Evolutionary conservation across 2,797 vertebrate genomes (phyloP).

Genomic region (Melanotaenia trifasciata): DNA sequence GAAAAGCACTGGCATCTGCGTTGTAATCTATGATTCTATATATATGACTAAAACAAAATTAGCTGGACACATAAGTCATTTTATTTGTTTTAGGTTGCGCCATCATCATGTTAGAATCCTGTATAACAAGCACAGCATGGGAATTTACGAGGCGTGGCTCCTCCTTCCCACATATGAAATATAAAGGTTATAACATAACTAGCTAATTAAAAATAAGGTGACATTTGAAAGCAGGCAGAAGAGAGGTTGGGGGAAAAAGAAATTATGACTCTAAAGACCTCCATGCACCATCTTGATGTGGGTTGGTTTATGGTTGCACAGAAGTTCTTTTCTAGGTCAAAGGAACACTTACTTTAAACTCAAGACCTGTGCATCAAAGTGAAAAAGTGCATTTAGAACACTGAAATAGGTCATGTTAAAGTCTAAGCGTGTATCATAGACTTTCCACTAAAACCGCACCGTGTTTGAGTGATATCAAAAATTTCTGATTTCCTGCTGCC

Average conservation of each 20-base stretch:
- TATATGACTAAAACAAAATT: too few species aligned
- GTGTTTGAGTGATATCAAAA: neutral
- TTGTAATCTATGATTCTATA: too few species aligned
- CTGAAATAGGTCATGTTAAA: constrained; percentile 71
- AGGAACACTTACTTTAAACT: constrained; percentile 47
- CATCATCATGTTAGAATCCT: neutral
- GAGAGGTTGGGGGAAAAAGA: neutral
- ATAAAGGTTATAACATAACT: neutral
- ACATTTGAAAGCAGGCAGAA: constrained; percentile 3
- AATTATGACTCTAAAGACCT: constrained; percentile 5
- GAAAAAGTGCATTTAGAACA: constrained; percentile 13
- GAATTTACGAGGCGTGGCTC: constrained; percentile 12
- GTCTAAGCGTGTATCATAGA: constrained; percentile 17
- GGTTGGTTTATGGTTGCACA: constrained; percentile 25
- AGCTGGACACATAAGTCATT: neutral
- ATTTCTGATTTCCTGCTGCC: constrained; percentile 17
- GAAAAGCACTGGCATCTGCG: too few species aligned
- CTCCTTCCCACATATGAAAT: neutral
- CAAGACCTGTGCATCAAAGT: constrained; percentile 33
- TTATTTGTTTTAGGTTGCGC: neutral
- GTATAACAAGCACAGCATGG: constrained; percentile 3
- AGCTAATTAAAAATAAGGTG: neutral
- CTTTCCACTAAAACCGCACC: constrained; percentile 60
- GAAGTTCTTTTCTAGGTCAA: constrained; percentile 78
- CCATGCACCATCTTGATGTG: constrained; percentile 1